phyloP scores from a whole-genome alignment of 2,888 invertebrate species.

The Nebria salina region DNA sequence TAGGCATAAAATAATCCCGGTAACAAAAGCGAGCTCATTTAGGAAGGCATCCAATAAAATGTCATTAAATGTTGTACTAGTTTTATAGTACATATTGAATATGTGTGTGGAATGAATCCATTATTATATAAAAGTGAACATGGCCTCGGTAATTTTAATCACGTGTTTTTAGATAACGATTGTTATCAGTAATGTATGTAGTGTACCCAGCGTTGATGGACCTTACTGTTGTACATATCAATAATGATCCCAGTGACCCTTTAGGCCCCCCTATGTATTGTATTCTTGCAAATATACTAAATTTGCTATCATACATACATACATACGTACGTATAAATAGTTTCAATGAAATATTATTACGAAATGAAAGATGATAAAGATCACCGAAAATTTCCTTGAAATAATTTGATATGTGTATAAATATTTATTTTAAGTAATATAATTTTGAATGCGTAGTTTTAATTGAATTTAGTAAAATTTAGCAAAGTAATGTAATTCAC shows the following conservation, averaged over 20 bases:
- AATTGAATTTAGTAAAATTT: slow-evolving; percentile 33
- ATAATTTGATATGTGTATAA: neutral
- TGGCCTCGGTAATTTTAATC: slow-evolving; percentile 38
- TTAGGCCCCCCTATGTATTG: neutral
- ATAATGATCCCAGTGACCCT: slow-evolving; percentile 15
- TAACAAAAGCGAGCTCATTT: no score
- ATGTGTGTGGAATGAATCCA: neutral
- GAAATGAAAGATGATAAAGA: neutral
- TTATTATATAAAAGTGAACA: slow-evolving; percentile 21
- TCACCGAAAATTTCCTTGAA: neutral
- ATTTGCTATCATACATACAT: neutral
- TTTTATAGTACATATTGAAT: neutral
- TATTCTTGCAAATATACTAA: slow-evolving; percentile 12
- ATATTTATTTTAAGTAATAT: no score
- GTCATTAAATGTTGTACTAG: no score
- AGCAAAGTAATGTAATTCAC: slow-evolving; percentile 41
- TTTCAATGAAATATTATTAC: slow-evolving; percentile 4
- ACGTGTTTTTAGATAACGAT: slow-evolving; percentile 39
- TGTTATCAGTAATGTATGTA: slow-evolving; percentile 20
- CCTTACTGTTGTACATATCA: neutral
- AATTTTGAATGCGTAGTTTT: neutral
- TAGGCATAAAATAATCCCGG: no score
- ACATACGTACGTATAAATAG: neutral
- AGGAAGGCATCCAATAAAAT: no score
- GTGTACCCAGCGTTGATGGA: neutral